phyloP scores from a whole-genome alignment of 2,888 invertebrate species.

The Tholera decimalis region DNA sequence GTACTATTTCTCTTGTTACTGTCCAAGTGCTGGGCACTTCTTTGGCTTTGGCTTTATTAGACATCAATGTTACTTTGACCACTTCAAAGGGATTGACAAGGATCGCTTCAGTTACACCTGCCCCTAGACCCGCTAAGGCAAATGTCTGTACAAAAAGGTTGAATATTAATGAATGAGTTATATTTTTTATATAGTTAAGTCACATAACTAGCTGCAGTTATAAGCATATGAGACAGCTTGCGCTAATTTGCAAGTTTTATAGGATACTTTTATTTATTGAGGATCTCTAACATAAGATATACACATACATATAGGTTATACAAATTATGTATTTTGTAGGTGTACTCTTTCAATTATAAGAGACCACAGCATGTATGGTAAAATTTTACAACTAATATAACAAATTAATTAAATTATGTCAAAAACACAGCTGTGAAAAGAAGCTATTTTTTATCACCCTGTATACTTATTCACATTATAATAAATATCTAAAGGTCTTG shows the following conservation, averaged over 20 bases:
- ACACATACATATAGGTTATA: too few relatives aligned
- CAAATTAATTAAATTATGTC: too few relatives aligned
- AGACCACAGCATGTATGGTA: too few relatives aligned
- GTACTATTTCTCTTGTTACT: constrained; percentile 95
- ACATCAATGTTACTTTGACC: constrained; percentile 97
- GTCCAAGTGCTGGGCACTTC: constrained; percentile 94
- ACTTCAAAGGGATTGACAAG: constrained; percentile 99
- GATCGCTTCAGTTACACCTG: constrained; percentile 97
- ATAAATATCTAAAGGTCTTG: too few relatives aligned
- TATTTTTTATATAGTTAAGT: too few relatives aligned
- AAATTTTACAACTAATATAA: too few relatives aligned
- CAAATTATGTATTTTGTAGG: too few relatives aligned
- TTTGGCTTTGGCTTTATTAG: constrained; percentile 93
- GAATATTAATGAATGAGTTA: not conserved
- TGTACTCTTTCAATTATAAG: too few relatives aligned
- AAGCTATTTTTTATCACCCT: not conserved
- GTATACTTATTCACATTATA: not conserved
- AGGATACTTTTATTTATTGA: too few relatives aligned
- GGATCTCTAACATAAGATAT: too few relatives aligned
- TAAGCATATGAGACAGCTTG: not conserved
- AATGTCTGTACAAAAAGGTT: constrained; percentile 93
- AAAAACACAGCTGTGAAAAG: not conserved
- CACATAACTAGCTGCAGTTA: not conserved
- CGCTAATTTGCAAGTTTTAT: too few relatives aligned
- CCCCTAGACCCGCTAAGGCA: constrained; percentile 96